Evolutionary conservation across 2,888 invertebrate genomes (phyloP), one percentile per base, ranked within the genome.

Genomic region (Lepidocyrtinus sp.): DNA sequence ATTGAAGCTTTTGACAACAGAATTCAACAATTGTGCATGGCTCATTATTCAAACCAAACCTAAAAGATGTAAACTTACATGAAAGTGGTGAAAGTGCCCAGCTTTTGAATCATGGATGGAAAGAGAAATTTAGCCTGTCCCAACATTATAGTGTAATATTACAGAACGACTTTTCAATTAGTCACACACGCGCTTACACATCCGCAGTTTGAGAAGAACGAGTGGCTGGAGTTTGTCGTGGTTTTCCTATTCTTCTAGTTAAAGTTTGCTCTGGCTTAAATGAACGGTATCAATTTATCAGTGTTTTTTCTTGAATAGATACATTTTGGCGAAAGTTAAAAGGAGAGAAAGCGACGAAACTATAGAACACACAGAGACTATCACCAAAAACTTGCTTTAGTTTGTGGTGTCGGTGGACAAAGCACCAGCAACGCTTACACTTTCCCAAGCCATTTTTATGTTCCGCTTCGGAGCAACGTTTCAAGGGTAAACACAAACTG

Each of bases 221-320:
- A n/a, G n/a, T n/a, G n/a, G n/a, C n/a, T n/a, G n/a, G n/a, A 2
- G 15, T 50, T 7, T 50, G 12, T 50, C 17, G 50, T 50, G 50
- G 50, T 50, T n/a, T 50, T 12, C 50, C 59, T 21, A 2, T 59
- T 59, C 59, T 59, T 3, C 59, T 59, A 75, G 69, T 75, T 69
- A n/a, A n/a, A n/a, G n/a, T n/a, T n/a, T n/a, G n/a, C n/a, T n/a
- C n/a, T n/a, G 26, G 65, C 64, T 72, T 46, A 65, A 77, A 72
- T 64, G 77, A 72, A 67, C 77, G 67, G 59, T 77, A 77, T 72
- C 72, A 77, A 77, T 72, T 77, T 77, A 72, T 77, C 77, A 77
- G 26, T 22, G 24, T 68, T 55, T 2, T 59, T 19, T 59, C 2
- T 19, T 21, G 59, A 21, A 21, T 21, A 21, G 21, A 59, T 21